Evolutionary conservation across 2,888 invertebrate genomes (phyloP).

Genomic region (Neoascia interrupta): DNA sequence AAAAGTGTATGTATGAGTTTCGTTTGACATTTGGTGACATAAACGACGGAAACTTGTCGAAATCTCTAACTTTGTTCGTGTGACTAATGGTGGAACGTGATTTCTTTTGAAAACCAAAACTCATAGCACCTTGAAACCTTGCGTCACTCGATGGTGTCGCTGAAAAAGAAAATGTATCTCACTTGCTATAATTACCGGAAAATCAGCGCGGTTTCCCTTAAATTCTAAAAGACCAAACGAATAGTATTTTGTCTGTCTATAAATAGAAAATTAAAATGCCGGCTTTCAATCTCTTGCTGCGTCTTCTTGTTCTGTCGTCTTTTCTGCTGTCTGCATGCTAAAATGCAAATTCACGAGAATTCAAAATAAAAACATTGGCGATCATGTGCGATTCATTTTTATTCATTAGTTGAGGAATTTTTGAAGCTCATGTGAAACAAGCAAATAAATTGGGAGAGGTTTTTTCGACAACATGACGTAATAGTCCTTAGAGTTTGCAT

Average conservation of each 20-base stretch:
- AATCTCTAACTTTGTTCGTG: conserved; percentile 37
- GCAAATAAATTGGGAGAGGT: too few relatives aligned
- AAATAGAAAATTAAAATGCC: conserved; percentile 55
- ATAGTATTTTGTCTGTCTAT: conserved; percentile 36
- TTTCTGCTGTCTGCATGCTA: conserved; percentile 7
- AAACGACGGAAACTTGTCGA: not conserved
- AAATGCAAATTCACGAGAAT: conserved; percentile 29
- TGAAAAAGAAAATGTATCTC: conserved; percentile 25
- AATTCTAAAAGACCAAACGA: conserved; percentile 1
- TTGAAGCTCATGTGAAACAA: too few relatives aligned
- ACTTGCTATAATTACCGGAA: conserved; percentile 34
- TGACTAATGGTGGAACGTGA: conserved; percentile 52
- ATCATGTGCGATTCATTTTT: conserved; percentile 37
- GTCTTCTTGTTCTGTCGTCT: not conserved
- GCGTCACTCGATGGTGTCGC: not conserved
- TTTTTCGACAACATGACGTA: conserved; percentile 18
- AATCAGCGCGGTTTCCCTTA: conserved; percentile 20
- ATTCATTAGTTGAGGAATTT: conserved; percentile 4
- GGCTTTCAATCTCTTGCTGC: conserved; percentile 34
- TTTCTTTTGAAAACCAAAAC: not conserved
- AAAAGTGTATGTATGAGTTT: not conserved
- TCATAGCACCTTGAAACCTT: conserved; percentile 5
- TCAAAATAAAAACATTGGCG: conserved; percentile 32
- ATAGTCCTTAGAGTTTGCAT: not conserved
- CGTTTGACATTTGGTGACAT: not conserved